Percentiles rank a stretch among this genome's conserved stretches.
Evolutionary conservation across 1,140 invertebrate genomes (phyloP).

Genomic region (Ceratosolen fusciceps): DNA sequence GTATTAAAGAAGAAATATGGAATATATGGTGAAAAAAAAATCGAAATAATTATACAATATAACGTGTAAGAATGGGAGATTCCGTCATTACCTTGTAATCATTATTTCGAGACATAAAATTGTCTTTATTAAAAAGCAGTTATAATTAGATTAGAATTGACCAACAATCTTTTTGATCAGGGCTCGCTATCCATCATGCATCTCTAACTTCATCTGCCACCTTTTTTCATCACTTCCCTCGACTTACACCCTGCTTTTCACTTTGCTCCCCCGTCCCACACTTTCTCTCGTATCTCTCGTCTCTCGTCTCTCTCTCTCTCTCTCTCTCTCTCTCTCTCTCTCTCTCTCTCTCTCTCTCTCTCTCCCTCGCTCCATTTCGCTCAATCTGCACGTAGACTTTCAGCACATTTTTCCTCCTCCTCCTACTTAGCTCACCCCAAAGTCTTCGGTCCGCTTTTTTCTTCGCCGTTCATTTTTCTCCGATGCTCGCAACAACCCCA

Average conservation of each 20-base stretch:
- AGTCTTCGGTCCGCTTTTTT: conserved; percentile 13
- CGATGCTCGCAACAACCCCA: conserved; percentile 17
- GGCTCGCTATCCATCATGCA: neutral
- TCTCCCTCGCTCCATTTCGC: neutral
- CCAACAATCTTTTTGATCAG: neutral
- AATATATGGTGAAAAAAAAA: too few species aligned
- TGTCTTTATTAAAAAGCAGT: too few species aligned
- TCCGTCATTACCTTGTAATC: too few species aligned
- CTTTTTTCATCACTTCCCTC: conserved; percentile 8
- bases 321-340: neutral
- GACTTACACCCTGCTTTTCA: neutral
- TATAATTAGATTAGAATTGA: conserved; percentile 7
- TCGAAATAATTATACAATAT: too few species aligned
- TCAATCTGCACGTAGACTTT: neutral
- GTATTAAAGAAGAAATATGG: too few species aligned
- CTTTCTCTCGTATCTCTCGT: neutral
- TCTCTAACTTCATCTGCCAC: neutral
- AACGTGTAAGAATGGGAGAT: too few species aligned
- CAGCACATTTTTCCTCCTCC: neutral
- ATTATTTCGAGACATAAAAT: too few species aligned
- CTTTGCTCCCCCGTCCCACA: neutral
- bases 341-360: neutral
- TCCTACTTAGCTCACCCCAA: neutral
- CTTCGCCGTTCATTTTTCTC: conserved; percentile 37
- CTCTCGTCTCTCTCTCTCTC: neutral